Conservation (phyloP, 2,113 vertebrate species). For the Cheilinus undulatus region DNA sequence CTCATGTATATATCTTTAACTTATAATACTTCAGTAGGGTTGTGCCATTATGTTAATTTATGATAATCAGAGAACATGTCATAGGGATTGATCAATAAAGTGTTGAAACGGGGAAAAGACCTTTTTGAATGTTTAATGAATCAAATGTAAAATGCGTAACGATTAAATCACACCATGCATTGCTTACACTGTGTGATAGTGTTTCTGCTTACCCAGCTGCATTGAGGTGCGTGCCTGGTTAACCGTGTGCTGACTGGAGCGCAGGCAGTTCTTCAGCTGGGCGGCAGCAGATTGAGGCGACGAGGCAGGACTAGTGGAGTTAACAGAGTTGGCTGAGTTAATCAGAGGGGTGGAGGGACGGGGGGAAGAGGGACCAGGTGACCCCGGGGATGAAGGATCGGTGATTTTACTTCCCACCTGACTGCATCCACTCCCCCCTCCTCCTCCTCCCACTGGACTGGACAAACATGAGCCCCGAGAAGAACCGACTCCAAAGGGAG, state of each 20-base stretch:
- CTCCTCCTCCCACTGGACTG: constrained; percentile 68
- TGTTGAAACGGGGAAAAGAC: neutral
- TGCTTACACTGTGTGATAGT: constrained; percentile 76
- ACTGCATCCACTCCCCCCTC: constrained; percentile 66
- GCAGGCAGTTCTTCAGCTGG: constrained; percentile 87
- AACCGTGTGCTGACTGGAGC: constrained; percentile 84
- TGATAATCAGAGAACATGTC: constrained; percentile 12
- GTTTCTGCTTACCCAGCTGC: constrained; percentile 86
- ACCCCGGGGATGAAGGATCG: constrained; percentile 81
- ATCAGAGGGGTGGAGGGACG: constrained; percentile 79
- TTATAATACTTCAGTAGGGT: neutral
- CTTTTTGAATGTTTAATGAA: constrained; percentile 13
- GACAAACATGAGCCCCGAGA: constrained; percentile 81
- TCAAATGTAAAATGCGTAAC: constrained; percentile 15
- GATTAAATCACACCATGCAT: constrained; percentile 18
- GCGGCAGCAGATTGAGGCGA: constrained; percentile 87
- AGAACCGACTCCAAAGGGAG: constrained; percentile 87
- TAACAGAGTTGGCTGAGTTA: constrained; percentile 63
- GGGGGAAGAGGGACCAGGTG: constrained; percentile 77
- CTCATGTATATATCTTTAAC: neutral
- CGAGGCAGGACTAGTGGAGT: constrained; percentile 71
- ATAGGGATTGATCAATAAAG: constrained; percentile 12
- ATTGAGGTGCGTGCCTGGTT: constrained; percentile 85
- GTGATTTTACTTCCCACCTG: constrained; percentile 60
- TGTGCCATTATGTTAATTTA: constrained; percentile 9